Percentiles rank a stretch among this genome's conserved stretches.
These are phyloP conservation scores for Crotalus tigris DNA, from an alignment of 2,113 vertebrate species.

Conservation along the genomic window DNA sequence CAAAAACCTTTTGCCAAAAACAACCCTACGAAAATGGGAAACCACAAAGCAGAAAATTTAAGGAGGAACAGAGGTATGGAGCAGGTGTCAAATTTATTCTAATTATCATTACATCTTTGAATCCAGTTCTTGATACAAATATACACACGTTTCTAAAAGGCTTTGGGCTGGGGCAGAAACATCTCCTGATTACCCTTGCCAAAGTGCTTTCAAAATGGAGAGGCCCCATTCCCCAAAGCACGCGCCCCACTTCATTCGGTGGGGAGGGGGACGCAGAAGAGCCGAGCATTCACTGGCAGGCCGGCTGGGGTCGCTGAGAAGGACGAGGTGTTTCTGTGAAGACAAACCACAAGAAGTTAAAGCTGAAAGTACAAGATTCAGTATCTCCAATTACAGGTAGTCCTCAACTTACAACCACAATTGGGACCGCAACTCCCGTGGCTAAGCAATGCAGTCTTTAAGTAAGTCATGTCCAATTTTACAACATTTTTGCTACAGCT, in stretches of 20 bases:
- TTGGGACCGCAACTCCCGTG: rapidly evolving
- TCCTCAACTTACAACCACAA: not conserved
- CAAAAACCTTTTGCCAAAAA: not conserved
- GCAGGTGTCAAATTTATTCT: conserved; percentile 7
- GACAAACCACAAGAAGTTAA: not conserved
- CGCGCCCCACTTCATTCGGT: not conserved
- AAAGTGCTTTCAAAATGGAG: not conserved
- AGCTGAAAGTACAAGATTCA: not conserved
- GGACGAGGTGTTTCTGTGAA: not conserved
- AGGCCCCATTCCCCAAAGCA: not conserved
- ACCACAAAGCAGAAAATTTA: not conserved
- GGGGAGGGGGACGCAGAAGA: not conserved
- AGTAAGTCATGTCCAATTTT: not conserved
- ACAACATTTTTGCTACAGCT: not conserved
- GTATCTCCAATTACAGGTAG: not conserved
- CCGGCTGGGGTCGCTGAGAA: too few relatives aligned
- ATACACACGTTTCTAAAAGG: not conserved
- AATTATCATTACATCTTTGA: conserved; percentile 7
- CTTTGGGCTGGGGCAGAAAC: not conserved
- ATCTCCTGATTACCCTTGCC: not conserved
- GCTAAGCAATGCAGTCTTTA: not conserved
- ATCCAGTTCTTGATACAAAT: conserved; percentile 24
- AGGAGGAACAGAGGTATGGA: not conserved
- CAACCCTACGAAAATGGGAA: not conserved
- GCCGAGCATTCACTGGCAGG: not conserved